Base-by-base conservation (phyloP, 2,797 vertebrate genomes). In the Notolepis coatsorum region DNA sequence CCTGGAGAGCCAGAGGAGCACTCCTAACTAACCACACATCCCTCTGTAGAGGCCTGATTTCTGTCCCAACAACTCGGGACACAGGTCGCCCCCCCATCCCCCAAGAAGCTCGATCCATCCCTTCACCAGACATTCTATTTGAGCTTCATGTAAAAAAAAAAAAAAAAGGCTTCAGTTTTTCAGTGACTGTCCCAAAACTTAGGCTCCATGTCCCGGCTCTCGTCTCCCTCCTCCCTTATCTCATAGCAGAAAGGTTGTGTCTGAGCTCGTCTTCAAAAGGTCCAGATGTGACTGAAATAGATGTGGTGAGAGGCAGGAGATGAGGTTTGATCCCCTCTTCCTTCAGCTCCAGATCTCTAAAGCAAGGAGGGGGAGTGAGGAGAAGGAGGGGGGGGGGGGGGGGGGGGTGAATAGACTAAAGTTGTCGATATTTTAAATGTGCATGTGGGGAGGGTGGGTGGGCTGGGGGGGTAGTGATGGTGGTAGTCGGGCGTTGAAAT, bases 1-100 rank as follows among this genome's bases (percentile, higher is more conserved):
- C 5, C 77, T 80, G 18, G 62, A 81, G 69, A 65, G 80, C 70
- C 65, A 71, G 55, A 61, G 49, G 68, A 62, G 30, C 25, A 17
- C 13, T 1, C 3, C 25, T 15, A n/a, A 8, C 27, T 35, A 68
- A 61, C 65, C 71, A 76, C 79, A 78, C 71, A 69, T 80, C 48
- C 61, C 67, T 52, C 67, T 52, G 65, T 65, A 79, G 78, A 75
- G 59, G 79, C 75, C 73, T 71, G 65, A 84, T 50, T 67, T 7
- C 31, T 35, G 70, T 39, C 56, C 57, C 12, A 48, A 28, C 46
- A 27, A 28, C 46, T 28, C 24, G 31, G n/a, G 53, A 52, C 55
- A 55, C 70, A 64, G 64, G 54, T 57, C 57, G 61, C 58, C 65
- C 7, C 25, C 68, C 60, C 62, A 27, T 69, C n/a, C n/a, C 7